Evolutionary conservation across 2,113 vertebrate genomes (phyloP).

Genomic region (Scopus umbretta): DNA sequence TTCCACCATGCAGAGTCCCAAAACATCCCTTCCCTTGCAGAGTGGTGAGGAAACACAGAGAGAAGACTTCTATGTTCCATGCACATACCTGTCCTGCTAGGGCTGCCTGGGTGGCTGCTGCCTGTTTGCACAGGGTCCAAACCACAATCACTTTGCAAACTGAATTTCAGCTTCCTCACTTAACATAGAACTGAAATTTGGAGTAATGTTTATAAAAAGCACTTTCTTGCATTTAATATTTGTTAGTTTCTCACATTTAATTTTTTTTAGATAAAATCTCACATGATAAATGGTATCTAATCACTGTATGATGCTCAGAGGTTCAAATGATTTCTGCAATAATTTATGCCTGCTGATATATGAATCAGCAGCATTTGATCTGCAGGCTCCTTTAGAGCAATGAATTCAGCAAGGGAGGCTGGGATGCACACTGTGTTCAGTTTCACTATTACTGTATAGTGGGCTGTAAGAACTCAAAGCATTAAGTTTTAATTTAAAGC

Average conservation of each 20-base stretch:
- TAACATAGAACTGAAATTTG: background rate
- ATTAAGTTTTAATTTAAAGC: background rate
- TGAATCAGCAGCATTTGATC: background rate
- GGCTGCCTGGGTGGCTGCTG: background rate
- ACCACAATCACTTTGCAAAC: background rate
- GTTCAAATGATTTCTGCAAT: background rate
- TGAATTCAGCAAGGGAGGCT: background rate
- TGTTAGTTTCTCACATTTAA: background rate
- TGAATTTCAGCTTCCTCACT: background rate
- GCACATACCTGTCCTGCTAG: background rate
- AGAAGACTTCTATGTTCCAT: background rate
- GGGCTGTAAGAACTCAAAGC: background rate
- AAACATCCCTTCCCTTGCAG: background rate
- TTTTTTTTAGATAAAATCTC: background rate
- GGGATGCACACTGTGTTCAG: background rate
- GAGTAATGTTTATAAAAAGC: background rate
- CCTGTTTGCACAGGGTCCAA: background rate
- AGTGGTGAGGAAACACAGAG: background rate
- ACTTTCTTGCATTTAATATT: background rate
- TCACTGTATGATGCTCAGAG: background rate
- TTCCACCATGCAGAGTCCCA: background rate
- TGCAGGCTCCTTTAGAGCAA: background rate
- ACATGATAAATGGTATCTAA: background rate
- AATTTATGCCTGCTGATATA: background rate
- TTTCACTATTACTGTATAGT: background rate